Evolutionary conservation across 1,140 invertebrate genomes (phyloP).

Genomic region (Venturia canescens): DNA sequence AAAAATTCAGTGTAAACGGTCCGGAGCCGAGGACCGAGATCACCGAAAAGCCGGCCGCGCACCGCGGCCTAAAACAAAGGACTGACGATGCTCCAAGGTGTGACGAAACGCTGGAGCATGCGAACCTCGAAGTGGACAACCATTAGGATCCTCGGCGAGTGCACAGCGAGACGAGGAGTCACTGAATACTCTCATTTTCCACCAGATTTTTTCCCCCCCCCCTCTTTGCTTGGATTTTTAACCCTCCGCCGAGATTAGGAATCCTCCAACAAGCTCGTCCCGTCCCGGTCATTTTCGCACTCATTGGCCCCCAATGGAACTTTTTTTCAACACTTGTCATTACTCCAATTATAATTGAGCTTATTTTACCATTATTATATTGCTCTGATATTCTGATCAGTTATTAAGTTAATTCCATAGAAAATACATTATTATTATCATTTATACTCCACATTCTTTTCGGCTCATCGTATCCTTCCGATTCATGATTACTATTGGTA

Average conservation of each 20-base stretch:
- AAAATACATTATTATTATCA: neutral
- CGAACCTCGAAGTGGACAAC: slow-evolving; percentile 10
- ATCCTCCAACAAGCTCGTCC: slow-evolving; percentile 57
- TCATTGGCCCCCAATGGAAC: neutral
- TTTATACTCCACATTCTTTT: neutral
- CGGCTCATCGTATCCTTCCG: neutral
- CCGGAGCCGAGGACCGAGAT: neutral
- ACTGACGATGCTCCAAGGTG: slow-evolving; percentile 63
- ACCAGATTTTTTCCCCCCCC: slow-evolving; percentile 26
- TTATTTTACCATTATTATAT: no score
- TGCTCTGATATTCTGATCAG: no score
- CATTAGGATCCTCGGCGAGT: neutral
- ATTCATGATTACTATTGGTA: slow-evolving; percentile 2
- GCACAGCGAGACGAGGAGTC: slow-evolving; percentile 27
- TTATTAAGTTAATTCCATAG: neutral
- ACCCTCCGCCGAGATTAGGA: slow-evolving; percentile 24
- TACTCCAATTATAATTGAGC: no score
- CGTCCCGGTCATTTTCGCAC: slow-evolving; percentile 18
- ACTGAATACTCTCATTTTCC: slow-evolving; percentile 40
- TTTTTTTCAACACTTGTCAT: no score
- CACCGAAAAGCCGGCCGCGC: slow-evolving; percentile 52
- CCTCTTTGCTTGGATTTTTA: neutral
- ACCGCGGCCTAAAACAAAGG: slow-evolving; percentile 74
- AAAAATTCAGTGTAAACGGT: slow-evolving; percentile 10
- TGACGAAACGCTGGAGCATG: slow-evolving; percentile 68